Conservation (phyloP, 2,113 vertebrate genomes). For the Silurus asotus region DNA sequence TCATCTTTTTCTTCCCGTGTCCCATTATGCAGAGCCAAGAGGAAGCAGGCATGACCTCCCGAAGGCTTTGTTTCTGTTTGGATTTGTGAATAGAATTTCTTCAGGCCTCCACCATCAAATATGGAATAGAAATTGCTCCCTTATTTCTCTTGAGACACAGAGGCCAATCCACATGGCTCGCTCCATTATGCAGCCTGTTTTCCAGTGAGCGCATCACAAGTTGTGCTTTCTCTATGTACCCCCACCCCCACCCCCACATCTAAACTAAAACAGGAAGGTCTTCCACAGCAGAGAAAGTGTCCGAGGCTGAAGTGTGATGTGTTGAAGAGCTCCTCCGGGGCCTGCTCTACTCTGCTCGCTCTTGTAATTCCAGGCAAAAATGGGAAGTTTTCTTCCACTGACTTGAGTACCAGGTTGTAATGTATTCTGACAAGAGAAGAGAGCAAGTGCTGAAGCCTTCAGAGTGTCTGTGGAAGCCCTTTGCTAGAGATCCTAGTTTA, state of each 20-base stretch:
- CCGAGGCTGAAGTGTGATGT: constrained; percentile 74
- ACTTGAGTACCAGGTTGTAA: constrained; percentile 74
- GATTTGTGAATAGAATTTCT: constrained; percentile 98
- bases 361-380: constrained; percentile 79
- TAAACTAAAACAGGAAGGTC: constrained; percentile 52
- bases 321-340: constrained; percentile 75
- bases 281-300: constrained; percentile 48
- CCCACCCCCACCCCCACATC: constrained; percentile 15
- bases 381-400: constrained; percentile 72
- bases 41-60: constrained; percentile 87
- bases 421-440: constrained; percentile 74
- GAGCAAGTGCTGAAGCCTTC: constrained; percentile 60
- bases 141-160: constrained; percentile 97
- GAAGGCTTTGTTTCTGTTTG: constrained; percentile 99
- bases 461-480: constrained; percentile 68
- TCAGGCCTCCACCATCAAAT: constrained; percentile 88
- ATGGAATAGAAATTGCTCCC: constrained; percentile 98
- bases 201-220: constrained; percentile 97
- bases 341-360: constrained; percentile 72
- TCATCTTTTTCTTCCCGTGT: constrained; percentile 84
- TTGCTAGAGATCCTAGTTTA: constrained; percentile 75
- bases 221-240: constrained; percentile 78
- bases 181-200: constrained; percentile 99
- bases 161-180: constrained; percentile 85
- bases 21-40: constrained; percentile 89